A percentile compares a stretch with the other conserved stretches of the same genome.
Conservation (phyloP, 1,140 invertebrate species). For the Octopus sinensis region DNA sequence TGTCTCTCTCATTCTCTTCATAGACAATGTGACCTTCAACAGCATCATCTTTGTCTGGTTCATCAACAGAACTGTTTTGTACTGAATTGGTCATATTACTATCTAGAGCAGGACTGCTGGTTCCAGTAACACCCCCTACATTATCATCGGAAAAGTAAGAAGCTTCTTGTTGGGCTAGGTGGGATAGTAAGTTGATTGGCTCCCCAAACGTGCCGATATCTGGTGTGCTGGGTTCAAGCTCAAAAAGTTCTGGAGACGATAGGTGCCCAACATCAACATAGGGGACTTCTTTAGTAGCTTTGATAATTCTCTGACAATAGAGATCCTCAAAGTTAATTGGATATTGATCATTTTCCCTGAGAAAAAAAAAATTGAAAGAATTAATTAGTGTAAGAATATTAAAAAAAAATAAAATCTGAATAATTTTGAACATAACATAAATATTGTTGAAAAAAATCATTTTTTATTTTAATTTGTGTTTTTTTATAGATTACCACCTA, state of each 20-base stretch:
- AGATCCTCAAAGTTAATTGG: conserved; percentile 37
- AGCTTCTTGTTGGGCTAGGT: conserved; percentile 40
- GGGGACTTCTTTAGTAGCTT: conserved; percentile 40
- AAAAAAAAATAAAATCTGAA: background rate
- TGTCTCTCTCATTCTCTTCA: conserved; percentile 37
- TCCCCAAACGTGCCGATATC: conserved; percentile 33
- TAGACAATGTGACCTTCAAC: conserved; percentile 29
- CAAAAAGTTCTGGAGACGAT: conserved; percentile 30
- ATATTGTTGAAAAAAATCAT: no score
- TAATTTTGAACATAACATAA: background rate
- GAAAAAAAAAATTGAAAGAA: conserved; percentile 6
- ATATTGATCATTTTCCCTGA: conserved; percentile 42
- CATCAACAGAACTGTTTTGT: conserved; percentile 12
- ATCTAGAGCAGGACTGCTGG: background rate
- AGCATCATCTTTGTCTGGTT: conserved; percentile 19
- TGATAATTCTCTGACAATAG: conserved; percentile 35
- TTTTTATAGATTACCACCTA: no score
- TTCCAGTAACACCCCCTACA: conserved; percentile 10
- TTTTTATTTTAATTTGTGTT: no score
- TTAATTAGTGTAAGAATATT: no score
- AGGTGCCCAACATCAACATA: conserved; percentile 36
- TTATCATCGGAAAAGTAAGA: conserved; percentile 42
- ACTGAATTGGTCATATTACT: conserved; percentile 14
- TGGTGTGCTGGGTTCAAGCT: conserved; percentile 37
- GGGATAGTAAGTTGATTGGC: conserved; percentile 30